Evolutionary conservation across 1,140 invertebrate genomes (phyloP).

Genomic region (Drosophila lini): DNA sequence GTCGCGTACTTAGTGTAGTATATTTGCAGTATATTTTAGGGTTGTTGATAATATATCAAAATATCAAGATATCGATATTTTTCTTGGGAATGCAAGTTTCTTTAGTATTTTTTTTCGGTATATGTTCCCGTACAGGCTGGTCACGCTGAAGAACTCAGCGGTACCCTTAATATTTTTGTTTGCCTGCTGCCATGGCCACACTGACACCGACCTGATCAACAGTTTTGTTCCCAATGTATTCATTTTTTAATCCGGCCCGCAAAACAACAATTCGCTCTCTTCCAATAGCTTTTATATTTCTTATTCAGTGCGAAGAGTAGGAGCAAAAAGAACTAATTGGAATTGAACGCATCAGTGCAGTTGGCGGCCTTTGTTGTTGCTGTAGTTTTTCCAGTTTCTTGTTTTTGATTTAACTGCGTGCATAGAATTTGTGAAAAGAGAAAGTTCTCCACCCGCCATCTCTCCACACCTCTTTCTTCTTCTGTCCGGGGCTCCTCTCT

Average conservation of each 20-base stretch:
- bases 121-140: background rate
- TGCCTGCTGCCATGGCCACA: background rate
- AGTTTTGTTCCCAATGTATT: slow-evolving; percentile 9
- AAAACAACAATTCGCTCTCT: slow-evolving; percentile 21
- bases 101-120: background rate
- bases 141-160: too few relatives aligned
- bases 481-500: background rate
- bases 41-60: too few relatives aligned
- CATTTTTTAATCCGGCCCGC: slow-evolving; percentile 25
- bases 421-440: slow-evolving; percentile 79
- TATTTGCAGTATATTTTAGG: slow-evolving; percentile 1
- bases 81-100: background rate
- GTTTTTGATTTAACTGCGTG: slow-evolving; percentile 57
- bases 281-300: background rate
- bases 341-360: slow-evolving; percentile 40
- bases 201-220: slow-evolving; percentile 2
- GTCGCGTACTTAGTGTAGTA: slow-evolving; percentile 11
- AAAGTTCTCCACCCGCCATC: slow-evolving; percentile 55
- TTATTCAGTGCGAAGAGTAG: background rate
- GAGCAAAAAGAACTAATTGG: slow-evolving; percentile 22
- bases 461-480: slow-evolving; percentile 15
- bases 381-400: slow-evolving; percentile 5
- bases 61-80: too few relatives aligned
- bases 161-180: background rate
- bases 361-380: background rate